phyloP scores from a whole-genome alignment of 2,797 vertebrate species.

The Clarias platycephalus region DNA sequence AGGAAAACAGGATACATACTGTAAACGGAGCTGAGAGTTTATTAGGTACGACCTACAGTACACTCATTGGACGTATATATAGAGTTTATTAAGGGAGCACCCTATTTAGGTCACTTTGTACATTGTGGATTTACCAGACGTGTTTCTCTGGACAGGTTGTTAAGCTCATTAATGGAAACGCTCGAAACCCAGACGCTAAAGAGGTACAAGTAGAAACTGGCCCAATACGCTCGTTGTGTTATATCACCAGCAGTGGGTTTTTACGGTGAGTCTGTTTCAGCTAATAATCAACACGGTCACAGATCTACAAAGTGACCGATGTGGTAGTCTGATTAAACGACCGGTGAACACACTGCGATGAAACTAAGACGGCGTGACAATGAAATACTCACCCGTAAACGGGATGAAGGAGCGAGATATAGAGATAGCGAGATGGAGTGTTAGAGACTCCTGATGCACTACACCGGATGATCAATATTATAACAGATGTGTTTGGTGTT shows the following conservation, averaged over 20 bases:
- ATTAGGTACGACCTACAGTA: neutral
- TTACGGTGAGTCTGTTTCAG: neutral
- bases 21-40: neutral
- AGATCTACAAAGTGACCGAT: neutral
- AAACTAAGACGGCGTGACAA: constrained; percentile 5
- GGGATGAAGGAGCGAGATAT: constrained; percentile 9
- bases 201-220: neutral
- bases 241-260: neutral
- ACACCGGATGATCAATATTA: constrained; percentile 34
- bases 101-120: neutral
- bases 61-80: too few relatives aligned
- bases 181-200: neutral
- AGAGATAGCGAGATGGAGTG: constrained; percentile 12
- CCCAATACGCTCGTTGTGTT: neutral
- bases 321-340: neutral
- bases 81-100: neutral
- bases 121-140: neutral
- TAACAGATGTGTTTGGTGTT: constrained; percentile 48
- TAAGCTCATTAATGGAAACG: neutral
- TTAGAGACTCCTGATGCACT: constrained; percentile 20
- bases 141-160: neutral
- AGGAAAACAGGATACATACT: neutral
- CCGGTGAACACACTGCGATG: neutral
- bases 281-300: neutral
- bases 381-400: neutral